Evolutionary conservation across 2,113 vertebrate species (phyloP), one percentile per base, ranked within the genome.

Genomic region (Ceyx cyanopectus): DNA sequence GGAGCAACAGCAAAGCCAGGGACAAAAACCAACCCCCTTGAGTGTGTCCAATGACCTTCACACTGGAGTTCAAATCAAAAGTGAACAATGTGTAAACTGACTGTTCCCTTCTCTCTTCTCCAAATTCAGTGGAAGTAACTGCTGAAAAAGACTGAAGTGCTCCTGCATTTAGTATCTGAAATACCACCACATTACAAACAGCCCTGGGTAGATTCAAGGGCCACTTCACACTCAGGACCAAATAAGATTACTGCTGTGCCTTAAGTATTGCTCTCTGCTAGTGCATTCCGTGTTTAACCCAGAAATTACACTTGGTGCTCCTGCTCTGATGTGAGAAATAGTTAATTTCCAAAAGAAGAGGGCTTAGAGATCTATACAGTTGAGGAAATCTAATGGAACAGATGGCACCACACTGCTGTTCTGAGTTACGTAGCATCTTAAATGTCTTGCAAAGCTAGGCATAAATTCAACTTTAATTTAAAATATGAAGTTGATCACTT

Each of bases 341-440:
- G 56, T 40, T n/a, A 70, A 2, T 20, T 74, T 74, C 74, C 51
- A 3, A 1, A 81, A 91, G 45, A 8, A 83, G 27, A 14, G 93
- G 51, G 40, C 48, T 56, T 87, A 61, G 3, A 72, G 19, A 30
- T 4, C 6, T 0, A 14, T 6, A 18, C 0, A 4, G 54, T 13
- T 56, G 56, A 61, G 24, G n/a, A 61, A 83, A 50, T 54, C 40
- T 29, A 85, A 56, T 48, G 48, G 41, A 70, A 15, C 2, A 57
- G n/a, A 8, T 2, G n/a, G 14, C 83, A 32, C 0, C 0, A 54
- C 30, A 30, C 8, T 12, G 23, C 16, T 2, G 0, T 34, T 65
- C n/a, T 60, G n/a, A 68, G 16, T 1, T 1, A 19, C 0, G 0
- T 5, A 62, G 56, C 8, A 41, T 65, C 61, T 89, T 8, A 68